These are phyloP conservation scores for Gobio gobio DNA, from an alignment of 2,113 vertebrate genomes.

Conservation along the genomic window DNA sequence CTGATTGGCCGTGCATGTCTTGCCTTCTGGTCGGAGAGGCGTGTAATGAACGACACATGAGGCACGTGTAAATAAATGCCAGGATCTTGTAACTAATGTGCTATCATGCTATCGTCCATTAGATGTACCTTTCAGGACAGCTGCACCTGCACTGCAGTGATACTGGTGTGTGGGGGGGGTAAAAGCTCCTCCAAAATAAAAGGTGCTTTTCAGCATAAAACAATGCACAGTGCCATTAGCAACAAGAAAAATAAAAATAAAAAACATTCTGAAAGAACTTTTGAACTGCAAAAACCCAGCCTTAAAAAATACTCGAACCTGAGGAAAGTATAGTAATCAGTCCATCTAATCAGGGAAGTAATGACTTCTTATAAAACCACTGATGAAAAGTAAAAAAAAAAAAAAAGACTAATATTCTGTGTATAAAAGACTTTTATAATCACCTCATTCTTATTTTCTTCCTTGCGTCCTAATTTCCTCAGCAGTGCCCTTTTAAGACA, in stretches of 20 bases:
- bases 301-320: background rate
- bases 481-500: slow-evolving; percentile 16
- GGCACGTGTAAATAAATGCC: slow-evolving; percentile 5
- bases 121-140: slow-evolving; percentile 7
- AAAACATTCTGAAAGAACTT: background rate
- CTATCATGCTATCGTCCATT: background rate
- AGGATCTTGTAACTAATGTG: slow-evolving; percentile 9
- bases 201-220: background rate
- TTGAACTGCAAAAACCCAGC: background rate
- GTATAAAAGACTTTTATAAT: background rate
- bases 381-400: slow-evolving; percentile 3
- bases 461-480: background rate
- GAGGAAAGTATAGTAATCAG: background rate
- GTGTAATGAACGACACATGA: slow-evolving; percentile 38
- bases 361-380: background rate
- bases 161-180: background rate
- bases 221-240: background rate
- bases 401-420: too few relatives aligned
- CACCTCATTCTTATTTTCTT: background rate
- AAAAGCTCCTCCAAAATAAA: background rate
- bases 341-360: background rate
- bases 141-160: background rate
- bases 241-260: background rate
- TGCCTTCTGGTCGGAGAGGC: slow-evolving; percentile 8
- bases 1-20: slow-evolving; percentile 22